A percentile compares a stretch with the other conserved stretches of the same genome.
Evolutionary conservation across 1,140 invertebrate genomes (phyloP).

Genomic region (Brachionus calyciflorus): DNA sequence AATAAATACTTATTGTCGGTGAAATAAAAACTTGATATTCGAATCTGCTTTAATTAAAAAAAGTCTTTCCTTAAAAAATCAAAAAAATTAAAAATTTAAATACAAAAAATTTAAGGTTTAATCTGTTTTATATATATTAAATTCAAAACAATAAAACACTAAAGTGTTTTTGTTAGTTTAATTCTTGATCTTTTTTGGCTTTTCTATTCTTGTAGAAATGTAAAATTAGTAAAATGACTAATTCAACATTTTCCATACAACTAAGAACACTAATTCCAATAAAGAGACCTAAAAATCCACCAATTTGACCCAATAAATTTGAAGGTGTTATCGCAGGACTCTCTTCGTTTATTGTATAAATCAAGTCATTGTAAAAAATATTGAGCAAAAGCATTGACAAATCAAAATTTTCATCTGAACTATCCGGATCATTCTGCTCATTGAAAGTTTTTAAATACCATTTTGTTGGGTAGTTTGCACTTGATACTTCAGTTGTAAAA

Average conservation of each 20-base stretch:
- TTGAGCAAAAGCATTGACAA: not conserved
- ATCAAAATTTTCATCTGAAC: not conserved
- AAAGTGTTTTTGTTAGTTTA: no score
- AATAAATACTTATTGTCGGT: no score
- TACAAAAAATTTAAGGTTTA: no score
- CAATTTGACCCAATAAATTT: not conserved
- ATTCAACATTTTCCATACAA: not conserved
- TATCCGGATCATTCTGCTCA: not conserved
- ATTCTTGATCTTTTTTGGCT: not conserved
- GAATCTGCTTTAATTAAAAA: no score
- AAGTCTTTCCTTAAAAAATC: no score
- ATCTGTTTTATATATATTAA: no score
- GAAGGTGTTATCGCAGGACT: not conserved
- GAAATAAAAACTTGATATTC: no score
- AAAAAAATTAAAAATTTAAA: no score
- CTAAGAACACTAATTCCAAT: constrained; percentile 4
- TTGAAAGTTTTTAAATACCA: not conserved
- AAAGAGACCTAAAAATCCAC: not conserved
- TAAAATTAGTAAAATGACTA: not conserved
- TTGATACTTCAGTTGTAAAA: not conserved
- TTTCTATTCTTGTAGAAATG: not conserved
- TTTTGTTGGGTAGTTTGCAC: not conserved
- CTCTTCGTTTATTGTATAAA: not conserved
- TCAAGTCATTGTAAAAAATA: not conserved
- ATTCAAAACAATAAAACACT: no score